Evolutionary conservation across 2,797 vertebrate genomes (phyloP), one percentile per base, ranked within the genome.

Genomic region (Tachyglossus aculeatus): DNA sequence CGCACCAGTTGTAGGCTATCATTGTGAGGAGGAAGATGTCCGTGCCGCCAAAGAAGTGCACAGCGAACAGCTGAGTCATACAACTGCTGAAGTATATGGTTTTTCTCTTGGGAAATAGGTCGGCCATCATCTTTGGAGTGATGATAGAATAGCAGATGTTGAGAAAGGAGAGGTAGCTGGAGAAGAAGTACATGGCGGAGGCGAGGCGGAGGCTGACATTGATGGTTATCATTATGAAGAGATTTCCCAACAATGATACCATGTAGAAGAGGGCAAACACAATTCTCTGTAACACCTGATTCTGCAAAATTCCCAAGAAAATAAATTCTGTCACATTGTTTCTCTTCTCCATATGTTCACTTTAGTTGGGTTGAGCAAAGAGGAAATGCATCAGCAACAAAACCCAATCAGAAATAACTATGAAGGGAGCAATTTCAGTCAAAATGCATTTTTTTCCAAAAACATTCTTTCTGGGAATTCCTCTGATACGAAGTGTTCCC

Each of bases 81-180:
- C 82, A 86, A 5, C 81, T 81, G 18, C 63, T 33, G 33, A 82
- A 50, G 12, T 77, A 82, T 45, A 86, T 74, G 6, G 36, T 31
- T n/a, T 73, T 71, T 50, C 16, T 74, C 34, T 45, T 63, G 2
- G 14, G 44, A 6, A 85, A 44, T 21, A 78, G 54, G 55, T 81
- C 80, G 1, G 52, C 32, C 36, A 85, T 62, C 50, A 86, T 53
- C 43, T 65, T 83, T 5, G 78, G 78, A 22, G 36, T 79, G 5
- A 71, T 71, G 2, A 81, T 79, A 16, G 55, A 75, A 48, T 78
- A 81, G 19, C 80, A 88, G 22, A 84, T 63, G 60, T 86, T 84
- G 37, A 83, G 65, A 38, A 76, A 76, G 15, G 82, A 81, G 53
- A 85, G 34, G 16, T 53, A 77, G 29, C 70, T n/a, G 6, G 83